phyloP scores from a whole-genome alignment of 2,113 vertebrate species.

The Anguilla rostrata region DNA sequence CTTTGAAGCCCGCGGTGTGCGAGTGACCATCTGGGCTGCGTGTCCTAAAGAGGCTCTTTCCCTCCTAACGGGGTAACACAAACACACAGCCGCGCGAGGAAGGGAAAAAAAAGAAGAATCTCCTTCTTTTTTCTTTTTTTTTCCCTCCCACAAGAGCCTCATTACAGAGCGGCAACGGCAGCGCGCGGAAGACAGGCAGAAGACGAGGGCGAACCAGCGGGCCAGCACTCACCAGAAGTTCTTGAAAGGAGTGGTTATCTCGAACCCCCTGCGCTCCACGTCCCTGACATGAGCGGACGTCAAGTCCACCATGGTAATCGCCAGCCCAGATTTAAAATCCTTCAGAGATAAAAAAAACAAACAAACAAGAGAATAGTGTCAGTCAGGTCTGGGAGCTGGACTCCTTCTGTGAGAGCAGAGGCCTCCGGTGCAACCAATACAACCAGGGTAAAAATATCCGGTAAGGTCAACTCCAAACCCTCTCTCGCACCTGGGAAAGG shows the following conservation, averaged over 20 bases:
- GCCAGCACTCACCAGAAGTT: slow-evolving; percentile 85
- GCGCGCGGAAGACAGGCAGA: neutral
- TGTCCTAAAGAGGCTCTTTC: neutral
- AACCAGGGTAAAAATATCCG: neutral
- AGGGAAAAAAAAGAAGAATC: no score
- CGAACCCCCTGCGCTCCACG: slow-evolving; percentile 82
- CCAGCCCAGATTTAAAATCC: slow-evolving; percentile 87
- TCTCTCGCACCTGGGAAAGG: neutral
- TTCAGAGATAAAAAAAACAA: slow-evolving; percentile 46
- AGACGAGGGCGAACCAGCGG: neutral
- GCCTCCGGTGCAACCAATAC: neutral
- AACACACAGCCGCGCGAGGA: neutral
- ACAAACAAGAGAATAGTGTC: neutral
- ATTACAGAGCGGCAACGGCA: neutral
- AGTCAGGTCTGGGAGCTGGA: neutral
- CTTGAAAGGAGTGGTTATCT: slow-evolving; percentile 95
- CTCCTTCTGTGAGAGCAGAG: neutral
- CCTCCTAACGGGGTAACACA: neutral
- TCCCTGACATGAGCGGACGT: slow-evolving; percentile 85
- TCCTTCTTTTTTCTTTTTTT: neutral
- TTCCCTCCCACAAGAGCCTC: neutral
- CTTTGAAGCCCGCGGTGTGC: neutral
- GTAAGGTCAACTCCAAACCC: neutral
- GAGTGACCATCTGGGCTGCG: neutral
- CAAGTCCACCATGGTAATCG: slow-evolving; percentile 85